A percentile compares a stretch with the other conserved stretches of the same genome.
Conservation (phyloP, 2,797 vertebrate genomes). For the Smutsia temminckii region DNA sequence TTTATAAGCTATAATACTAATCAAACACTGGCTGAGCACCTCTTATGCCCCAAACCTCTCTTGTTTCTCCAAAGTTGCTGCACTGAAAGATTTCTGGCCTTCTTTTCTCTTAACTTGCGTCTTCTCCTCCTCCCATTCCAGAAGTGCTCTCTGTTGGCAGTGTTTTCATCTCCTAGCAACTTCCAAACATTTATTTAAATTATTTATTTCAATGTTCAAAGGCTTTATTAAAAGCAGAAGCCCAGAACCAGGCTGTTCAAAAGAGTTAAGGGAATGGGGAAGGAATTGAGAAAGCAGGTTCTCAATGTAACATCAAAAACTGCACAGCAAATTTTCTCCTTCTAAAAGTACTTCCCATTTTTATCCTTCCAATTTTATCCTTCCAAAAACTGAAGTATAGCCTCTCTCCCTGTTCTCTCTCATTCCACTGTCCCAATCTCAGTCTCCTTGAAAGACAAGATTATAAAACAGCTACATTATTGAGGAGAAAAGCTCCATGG, state of each 20-base stretch:
- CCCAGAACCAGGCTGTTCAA: conserved; percentile 18
- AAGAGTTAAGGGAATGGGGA: neutral
- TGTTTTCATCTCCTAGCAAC: conserved; percentile 65
- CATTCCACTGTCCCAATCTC: neutral
- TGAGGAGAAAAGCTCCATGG: conserved; percentile 12
- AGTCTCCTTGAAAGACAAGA: conserved; percentile 4
- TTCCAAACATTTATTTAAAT: conserved; percentile 60
- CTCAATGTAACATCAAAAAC: conserved; percentile 24
- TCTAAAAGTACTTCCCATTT: conserved; percentile 53
- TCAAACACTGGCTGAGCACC: neutral
- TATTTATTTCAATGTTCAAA: conserved; percentile 54
- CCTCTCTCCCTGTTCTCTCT: neutral
- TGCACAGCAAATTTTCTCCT: conserved; percentile 29
- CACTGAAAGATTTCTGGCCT: neutral
- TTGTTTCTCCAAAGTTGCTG: conserved; percentile 43
- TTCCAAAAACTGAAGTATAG: conserved; percentile 12
- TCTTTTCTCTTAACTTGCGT: neutral
- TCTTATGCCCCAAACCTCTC: neutral
- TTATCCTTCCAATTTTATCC: conserved; percentile 56
- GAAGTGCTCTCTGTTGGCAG: conserved; percentile 44
- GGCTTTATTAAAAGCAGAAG: conserved; percentile 46
- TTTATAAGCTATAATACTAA: neutral
- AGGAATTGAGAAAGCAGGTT: conserved; percentile 35
- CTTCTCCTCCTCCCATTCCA: conserved; percentile 44
- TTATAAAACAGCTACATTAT: conserved; percentile 11